Evolutionary conservation across 2,888 invertebrate genomes (phyloP), one percentile per base, ranked within the genome.

Genomic region (Cotesia congregata): DNA sequence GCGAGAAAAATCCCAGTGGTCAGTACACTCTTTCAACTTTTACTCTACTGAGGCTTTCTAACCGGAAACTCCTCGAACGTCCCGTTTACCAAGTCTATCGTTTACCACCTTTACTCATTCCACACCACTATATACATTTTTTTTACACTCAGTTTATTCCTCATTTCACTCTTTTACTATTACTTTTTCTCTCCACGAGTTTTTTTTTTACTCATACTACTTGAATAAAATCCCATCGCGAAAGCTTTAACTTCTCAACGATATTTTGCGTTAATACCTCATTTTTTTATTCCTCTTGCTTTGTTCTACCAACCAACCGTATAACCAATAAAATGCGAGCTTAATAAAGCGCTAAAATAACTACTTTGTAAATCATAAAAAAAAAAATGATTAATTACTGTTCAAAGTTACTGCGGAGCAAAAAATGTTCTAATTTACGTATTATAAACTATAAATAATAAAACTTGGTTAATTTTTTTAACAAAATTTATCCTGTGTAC

Each of bases 21-120:
- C 75, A 75, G 75, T 75, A 39, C 60, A 62, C 75, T 67, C 71
- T 75, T 75, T 71, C 75, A 71, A 75, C 75, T 75, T 70, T 75
- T 38, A 68, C 41, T 38, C 20, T 40, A 41, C 67, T 67, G 61
- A 6, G 39, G 38, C 9, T 62, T 71, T 71, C 40, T 61, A 62
- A 62, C 62, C 71, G 71, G 71, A 71, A 71, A 71, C 40, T 71
- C 62, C 40, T 39, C 39, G 62, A 71, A 71, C 71, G 71, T 40
- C n/a, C 39, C 61, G 71, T 62, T 71, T 40, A 71, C 60, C 61
- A 38, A 71, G 62, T 71, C 61, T 59, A 71, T 71, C 61, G 61
- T 39, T 71, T 59, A 71, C 71, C 39, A 7, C 61, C 61, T 61
- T n/a, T 38, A 30, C 39, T 39, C 30, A 30, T 61, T 39, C 5